These are phyloP conservation scores for human (Homo sapiens) DNA, from an alignment of 2,113 vertebrate genomes.

Conservation along the genomic window GRCh38 chr20:54020001-54020500, in stretches of 20 bases:
- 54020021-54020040: too few species aligned
- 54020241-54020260: neutral
- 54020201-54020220: neutral
- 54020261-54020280: neutral
- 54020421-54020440: neutral
- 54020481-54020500: neutral
- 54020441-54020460: neutral
- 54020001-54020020: too few species aligned
- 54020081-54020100: neutral
- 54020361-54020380: too few species aligned
- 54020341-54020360: neutral
- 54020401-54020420: neutral
- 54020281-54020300: neutral
- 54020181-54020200: neutral
- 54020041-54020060: too few species aligned
- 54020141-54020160: neutral
- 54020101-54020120: neutral
- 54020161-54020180: neutral
- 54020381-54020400: neutral
- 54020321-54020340: neutral
- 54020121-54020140: neutral
- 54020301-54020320: neutral
- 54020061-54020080: neutral
- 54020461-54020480: neutral
- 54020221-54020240: neutral